Base-by-base conservation (phyloP, 2,888 invertebrate species). In the Rotaria macrura region DNA sequence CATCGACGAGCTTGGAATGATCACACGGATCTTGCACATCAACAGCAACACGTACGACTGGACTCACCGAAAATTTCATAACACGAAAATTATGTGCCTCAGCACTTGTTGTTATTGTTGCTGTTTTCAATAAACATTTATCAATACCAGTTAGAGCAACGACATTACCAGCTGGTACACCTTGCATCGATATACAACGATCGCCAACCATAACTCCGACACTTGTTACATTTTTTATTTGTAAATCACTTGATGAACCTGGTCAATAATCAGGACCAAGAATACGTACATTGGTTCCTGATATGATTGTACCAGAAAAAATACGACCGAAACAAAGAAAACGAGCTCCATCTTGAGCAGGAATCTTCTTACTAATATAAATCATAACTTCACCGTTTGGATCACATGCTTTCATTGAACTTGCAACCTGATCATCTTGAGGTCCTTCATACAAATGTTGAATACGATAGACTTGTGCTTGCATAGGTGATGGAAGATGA, bases 351-450 rank as follows among this genome's bases (percentile, higher is more conserved):
- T 87, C 87, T 7, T 54, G 23, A 23, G 87, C 47, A 0, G 88
- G 88, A n/a, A 88, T 87, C 88, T 88, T 88, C 85, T 88, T 88
- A n/a, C 85, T 85, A 20, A 88, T 83, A 84, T 88, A 88, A 85
- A 88, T 85, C 88, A 88, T 88, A 79, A 88, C 83, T 43, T 88
- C 88, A 25, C 87, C 88, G 2, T 87, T 84, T 5, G 88, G 85
- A 84, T 88, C 88, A 85, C 88, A 88, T 17, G 49, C 74, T 72
- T 86, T 87, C 55, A 88, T 88, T 17, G 87, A 88, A 85, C 74
- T 38, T 17, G 87, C 87, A 17, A 86, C 88, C 57, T 87, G 86
- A 84, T 88, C 88, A 79, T 88, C 88, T 23, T 55, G 79, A 12
- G 88, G 88, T 57, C 88, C 88, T 85, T 88, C 88, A 85, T 88